phyloP scores from a whole-genome alignment of 2,113 vertebrate genomes.

The Leptocoma aspasia region DNA sequence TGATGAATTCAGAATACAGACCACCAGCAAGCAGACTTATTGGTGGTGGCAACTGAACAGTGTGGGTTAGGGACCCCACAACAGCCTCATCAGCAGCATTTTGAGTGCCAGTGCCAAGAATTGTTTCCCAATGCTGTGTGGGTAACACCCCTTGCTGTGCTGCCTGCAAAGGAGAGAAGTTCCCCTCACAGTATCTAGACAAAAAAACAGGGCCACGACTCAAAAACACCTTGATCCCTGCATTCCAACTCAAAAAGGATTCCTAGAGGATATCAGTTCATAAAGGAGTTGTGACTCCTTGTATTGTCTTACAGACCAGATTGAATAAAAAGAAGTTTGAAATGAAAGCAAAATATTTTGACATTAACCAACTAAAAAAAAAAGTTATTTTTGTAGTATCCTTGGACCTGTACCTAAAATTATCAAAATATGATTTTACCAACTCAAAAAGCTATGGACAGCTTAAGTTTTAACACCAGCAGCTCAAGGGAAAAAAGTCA shows the following conservation, averaged over 20 bases:
- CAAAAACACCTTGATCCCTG: neutral
- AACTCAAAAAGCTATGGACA: neutral
- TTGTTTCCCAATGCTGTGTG: neutral
- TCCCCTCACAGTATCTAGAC: neutral
- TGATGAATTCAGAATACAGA: neutral
- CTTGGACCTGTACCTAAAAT: neutral
- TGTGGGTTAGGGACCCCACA: neutral
- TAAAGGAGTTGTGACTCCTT: neutral
- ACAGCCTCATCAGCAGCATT: neutral
- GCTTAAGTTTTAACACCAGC: neutral
- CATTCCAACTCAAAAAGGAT: neutral
- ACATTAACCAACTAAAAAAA: neutral
- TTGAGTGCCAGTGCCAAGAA: neutral
- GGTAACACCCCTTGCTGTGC: neutral
- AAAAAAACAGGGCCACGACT: neutral
- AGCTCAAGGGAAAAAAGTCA: neutral
- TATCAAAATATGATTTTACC: neutral
- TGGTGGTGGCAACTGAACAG: neutral
- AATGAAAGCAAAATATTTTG: neutral
- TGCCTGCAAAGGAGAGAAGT: neutral
- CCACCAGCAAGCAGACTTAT: neutral
- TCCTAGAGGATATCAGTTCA: neutral
- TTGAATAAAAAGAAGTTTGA: neutral
- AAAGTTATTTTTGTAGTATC: neutral
- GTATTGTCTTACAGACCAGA: neutral